Percentiles rank a stretch among this genome's conserved stretches.
These are phyloP conservation scores for Andrena minutula DNA, from an alignment of 2,888 invertebrate genomes.

Conservation along the genomic window DNA sequence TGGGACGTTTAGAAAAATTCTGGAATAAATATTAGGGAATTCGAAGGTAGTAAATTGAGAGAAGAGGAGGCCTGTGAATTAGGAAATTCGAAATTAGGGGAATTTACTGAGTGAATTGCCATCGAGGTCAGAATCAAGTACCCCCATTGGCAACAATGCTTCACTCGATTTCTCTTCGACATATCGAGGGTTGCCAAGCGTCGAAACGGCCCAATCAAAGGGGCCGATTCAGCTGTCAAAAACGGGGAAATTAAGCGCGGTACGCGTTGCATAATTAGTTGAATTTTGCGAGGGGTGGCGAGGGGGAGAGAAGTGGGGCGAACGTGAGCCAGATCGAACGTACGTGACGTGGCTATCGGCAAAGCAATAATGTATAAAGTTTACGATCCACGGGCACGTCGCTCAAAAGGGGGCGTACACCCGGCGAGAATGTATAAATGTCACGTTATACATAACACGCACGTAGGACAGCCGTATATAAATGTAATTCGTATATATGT, in stretches of 20 bases:
- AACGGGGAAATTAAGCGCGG: conserved; percentile 7
- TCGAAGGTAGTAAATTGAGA: too few species aligned
- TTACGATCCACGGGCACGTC: conserved; percentile 80
- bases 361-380: conserved; percentile 85
- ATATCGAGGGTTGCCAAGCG: neutral
- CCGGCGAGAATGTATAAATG: conserved; percentile 71
- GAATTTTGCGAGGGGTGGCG: conserved; percentile 55
- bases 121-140: neutral
- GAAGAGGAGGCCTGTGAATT: neutral
- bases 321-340: conserved; percentile 75
- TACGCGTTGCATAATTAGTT: conserved; percentile 42
- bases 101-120: neutral
- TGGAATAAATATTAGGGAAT: too few species aligned
- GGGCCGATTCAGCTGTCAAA: conserved; percentile 12
- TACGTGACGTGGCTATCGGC: conserved; percentile 81
- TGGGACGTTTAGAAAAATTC: too few species aligned
- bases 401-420: conserved; percentile 71
- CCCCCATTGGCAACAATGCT: neutral
- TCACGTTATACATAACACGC: conserved; percentile 75
- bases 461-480: conserved; percentile 49
- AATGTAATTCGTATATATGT: conserved; percentile 21
- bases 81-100: neutral
- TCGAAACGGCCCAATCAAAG: neutral
- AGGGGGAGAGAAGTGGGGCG: conserved; percentile 42
- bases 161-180: neutral